A percentile compares a stretch with the other conserved stretches of the same genome.
Conservation (phyloP, 2,888 invertebrate genomes). For the Drepanosiphum platanoidis region DNA sequence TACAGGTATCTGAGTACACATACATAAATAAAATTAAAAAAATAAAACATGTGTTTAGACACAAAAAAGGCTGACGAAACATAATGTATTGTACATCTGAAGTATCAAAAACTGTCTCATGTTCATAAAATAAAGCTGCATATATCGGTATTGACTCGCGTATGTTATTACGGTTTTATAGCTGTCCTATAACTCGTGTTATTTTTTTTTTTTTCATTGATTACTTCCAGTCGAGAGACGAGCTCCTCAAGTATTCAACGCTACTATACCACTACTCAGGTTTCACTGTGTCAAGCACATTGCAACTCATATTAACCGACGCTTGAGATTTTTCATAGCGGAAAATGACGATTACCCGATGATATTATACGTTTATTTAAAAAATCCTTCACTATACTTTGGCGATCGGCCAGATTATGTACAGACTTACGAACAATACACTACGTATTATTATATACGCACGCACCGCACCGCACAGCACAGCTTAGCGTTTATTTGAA, state of each 20-base stretch:
- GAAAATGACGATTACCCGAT: not conserved
- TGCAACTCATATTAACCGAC: constrained; percentile 2
- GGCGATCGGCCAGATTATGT: constrained; percentile 18
- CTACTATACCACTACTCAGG: constrained; percentile 14
- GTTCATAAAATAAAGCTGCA: not conserved
- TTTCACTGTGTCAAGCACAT: constrained; percentile 19
- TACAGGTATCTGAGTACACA: not conserved
- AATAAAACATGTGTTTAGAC: not conserved
- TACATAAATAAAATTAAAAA: not conserved
- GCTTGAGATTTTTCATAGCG: constrained; percentile 1
- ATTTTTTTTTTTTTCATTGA: constrained; percentile 11
- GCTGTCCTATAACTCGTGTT: not conserved
- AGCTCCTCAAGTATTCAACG: constrained; percentile 4
- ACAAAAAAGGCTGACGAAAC: not conserved
- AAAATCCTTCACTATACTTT: not conserved
- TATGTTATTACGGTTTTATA: not conserved
- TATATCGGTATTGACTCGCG: not conserved
- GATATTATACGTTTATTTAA: constrained; percentile 23
- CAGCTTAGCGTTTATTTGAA: not conserved
- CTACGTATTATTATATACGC: not conserved
- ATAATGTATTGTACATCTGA: not conserved
- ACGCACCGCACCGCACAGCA: not conserved
- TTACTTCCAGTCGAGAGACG: constrained; percentile 38
- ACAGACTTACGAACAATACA: not conserved
- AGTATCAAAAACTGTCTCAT: not conserved